Conservation (phyloP, 2,797 vertebrate species). For the Neopelma chrysocephalum region DNA sequence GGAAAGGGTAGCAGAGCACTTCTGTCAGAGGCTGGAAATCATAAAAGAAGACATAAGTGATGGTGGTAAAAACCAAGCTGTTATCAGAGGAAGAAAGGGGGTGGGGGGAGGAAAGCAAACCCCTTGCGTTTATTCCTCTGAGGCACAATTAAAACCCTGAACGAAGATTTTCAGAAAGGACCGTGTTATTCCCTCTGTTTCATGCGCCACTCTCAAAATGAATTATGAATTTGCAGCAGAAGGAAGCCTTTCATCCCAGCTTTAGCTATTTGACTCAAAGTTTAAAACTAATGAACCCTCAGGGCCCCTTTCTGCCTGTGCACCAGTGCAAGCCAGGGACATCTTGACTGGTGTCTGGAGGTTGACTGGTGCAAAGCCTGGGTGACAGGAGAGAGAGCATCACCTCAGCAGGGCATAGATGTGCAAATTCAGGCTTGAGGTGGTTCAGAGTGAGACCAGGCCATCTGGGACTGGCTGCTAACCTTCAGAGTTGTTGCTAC, state of each 20-base stretch:
- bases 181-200: not conserved
- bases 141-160: slow-evolving; percentile 47
- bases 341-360: not conserved
- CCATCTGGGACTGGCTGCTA: not conserved
- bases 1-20: slow-evolving; percentile 12
- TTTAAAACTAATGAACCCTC: not conserved
- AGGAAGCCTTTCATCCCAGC: not conserved
- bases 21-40: slow-evolving; percentile 33
- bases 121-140: slow-evolving; percentile 38
- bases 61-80: slow-evolving; percentile 28
- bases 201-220: not conserved
- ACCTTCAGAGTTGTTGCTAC: not conserved
- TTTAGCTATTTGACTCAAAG: slow-evolving; percentile 15
- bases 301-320: not conserved
- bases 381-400: not conserved
- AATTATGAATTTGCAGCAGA: slow-evolving; percentile 31
- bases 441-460: not conserved
- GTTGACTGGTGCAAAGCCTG: not conserved
- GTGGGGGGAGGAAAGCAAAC: not conserved
- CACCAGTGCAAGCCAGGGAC: not conserved
- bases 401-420: not conserved
- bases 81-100: not conserved
- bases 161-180: not conserved
- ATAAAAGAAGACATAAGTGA: slow-evolving; percentile 26
- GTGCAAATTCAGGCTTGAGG: not conserved